Evolutionary conservation across 2,797 vertebrate genomes (phyloP).

Genomic region (Pelobates cultripes): DNA sequence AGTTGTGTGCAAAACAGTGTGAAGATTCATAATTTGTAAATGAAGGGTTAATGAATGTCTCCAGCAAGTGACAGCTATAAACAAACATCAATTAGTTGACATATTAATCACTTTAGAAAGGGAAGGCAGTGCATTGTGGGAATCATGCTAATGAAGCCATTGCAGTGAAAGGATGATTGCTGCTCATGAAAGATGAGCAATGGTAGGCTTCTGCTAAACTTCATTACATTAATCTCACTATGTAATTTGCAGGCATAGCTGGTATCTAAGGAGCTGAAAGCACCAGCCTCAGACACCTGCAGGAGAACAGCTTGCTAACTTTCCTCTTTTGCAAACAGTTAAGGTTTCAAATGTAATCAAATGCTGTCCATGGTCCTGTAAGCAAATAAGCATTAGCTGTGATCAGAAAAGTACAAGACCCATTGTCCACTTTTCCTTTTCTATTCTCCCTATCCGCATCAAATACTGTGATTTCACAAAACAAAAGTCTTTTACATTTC

Average conservation of each 20-base stretch:
- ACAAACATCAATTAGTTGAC: slow-evolving; percentile 51
- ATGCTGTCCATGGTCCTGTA: slow-evolving; percentile 32
- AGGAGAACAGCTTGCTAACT: slow-evolving; percentile 23
- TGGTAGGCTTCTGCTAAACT: slow-evolving; percentile 44
- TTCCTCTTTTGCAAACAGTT: slow-evolving; percentile 9
- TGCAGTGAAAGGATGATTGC: slow-evolving; percentile 49
- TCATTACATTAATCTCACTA: slow-evolving; percentile 49
- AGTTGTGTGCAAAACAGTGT: no score
- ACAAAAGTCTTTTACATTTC: neutral
- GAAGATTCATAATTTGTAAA: neutral
- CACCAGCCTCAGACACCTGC: slow-evolving; percentile 15
- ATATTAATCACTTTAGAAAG: slow-evolving; percentile 47
- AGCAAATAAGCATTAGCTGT: neutral
- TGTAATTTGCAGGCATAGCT: slow-evolving; percentile 42
- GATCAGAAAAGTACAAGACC: neutral
- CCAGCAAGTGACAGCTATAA: slow-evolving; percentile 40
- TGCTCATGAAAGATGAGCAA: slow-evolving; percentile 43
- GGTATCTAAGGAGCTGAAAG: slow-evolving; percentile 23
- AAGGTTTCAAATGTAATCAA: slow-evolving; percentile 11
- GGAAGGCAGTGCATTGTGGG: slow-evolving; percentile 47
- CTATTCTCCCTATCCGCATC: neutral
- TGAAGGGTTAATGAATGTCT: slow-evolving; percentile 38
- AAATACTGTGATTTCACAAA: neutral
- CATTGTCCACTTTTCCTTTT: neutral
- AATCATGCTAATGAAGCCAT: slow-evolving; percentile 52